phyloP scores from a whole-genome alignment of 2,113 vertebrate genomes.

The Prionailurus bengalensis region DNA sequence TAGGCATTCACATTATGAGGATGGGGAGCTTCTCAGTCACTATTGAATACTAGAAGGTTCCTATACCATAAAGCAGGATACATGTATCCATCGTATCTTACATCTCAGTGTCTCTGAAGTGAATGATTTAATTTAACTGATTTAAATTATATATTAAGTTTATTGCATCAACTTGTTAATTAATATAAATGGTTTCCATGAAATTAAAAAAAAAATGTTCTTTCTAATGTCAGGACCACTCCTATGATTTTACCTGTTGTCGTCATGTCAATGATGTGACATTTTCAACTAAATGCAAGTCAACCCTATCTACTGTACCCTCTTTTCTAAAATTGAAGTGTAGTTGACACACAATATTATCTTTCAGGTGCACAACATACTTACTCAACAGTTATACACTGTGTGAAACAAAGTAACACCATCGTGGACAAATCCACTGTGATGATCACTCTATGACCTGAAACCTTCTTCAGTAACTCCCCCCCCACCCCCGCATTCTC shows the following conservation, averaged over 20 bases:
- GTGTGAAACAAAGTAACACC: neutral
- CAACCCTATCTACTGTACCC: neutral
- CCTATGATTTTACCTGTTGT: neutral
- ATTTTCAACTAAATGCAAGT: neutral
- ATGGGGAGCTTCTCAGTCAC: neutral
- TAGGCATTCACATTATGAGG: neutral
- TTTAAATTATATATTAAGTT: neutral
- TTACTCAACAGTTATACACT: neutral
- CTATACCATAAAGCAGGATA: neutral
- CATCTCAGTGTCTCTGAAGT: neutral
- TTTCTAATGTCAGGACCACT: neutral
- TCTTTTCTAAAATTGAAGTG: neutral
- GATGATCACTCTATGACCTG: neutral
- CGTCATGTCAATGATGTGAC: neutral
- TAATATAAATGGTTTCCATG: neutral
- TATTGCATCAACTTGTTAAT: neutral
- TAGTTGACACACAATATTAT: neutral
- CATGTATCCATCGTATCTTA: neutral
- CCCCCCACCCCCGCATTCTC: no score
- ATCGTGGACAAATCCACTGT: neutral
- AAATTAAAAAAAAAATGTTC: neutral
- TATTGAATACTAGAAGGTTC: neutral
- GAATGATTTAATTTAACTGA: neutral
- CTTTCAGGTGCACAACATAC: neutral
- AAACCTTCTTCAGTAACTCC: neutral